Base-by-base conservation (phyloP, 1,140 invertebrate genomes). In the Drosophila eugracilis region DNA sequence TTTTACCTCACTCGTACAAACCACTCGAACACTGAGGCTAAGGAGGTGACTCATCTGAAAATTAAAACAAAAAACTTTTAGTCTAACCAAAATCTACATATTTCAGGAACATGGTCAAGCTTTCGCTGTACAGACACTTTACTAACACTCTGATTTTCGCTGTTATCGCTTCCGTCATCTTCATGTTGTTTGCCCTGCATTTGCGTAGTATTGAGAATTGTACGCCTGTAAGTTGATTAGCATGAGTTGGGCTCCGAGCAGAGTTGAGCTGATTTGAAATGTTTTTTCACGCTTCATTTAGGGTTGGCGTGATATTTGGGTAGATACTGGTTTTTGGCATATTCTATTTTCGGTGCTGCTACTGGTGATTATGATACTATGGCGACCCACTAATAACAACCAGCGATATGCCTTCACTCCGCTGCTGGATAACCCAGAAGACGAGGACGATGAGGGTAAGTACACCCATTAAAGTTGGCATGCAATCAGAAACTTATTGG, bases 281-380 rank as follows among this genome's bases (percentile, higher is more conserved):
- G 0, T 17, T 7, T 15, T 57, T 62, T 55, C 1, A 28, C 42
- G 19, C n/a, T 26, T 21, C 0, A 32, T 17, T 26, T 89, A 96
- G 94, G 95, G 97, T 60, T 98, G 97, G 97, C 96, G 96, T 88
- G 95, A 97, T 91, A 92, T 98, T 52, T 98, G 97, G 97, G 90
- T 98, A 60, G 97, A 99, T 92, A 96, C 97, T 63, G 97, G 96
- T 3, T 98, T 97, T 91, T 99, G 98, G 98, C 97, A 98, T 91
- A 94, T 98, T 17, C 92, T 98, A 15, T 99, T 99, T 92, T 97
- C 96, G 15, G 93, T 96, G 41, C 94, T 99, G 55, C 93, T 99
- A 17, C 92, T 97, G 32, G 96, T 97, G 10, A 98, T 99, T 67
- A 98, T 98, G 96, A 94, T 99, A 65, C 93, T 99, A 28, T 99